These are phyloP conservation scores for Astropecten irregularis DNA, from an alignment of 53 echinoderm and acorn worm genomes.

Conservation along the genomic window DNA sequence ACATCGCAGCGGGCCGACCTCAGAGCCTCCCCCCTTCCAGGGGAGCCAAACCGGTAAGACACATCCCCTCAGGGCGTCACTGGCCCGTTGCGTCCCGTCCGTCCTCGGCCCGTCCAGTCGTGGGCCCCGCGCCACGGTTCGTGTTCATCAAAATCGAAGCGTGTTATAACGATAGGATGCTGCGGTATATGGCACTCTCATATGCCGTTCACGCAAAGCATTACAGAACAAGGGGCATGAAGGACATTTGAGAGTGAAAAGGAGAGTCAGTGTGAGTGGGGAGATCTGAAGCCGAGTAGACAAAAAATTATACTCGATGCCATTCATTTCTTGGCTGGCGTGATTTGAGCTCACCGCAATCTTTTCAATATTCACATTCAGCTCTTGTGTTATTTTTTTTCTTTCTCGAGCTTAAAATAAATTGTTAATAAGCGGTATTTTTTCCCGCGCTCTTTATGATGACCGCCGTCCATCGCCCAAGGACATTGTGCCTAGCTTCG, in stretches of 20 bases:
- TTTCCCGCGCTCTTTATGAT: neutral
- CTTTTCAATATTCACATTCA: too few species aligned
- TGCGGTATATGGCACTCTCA: too few species aligned
- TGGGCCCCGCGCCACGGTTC: conserved; percentile 4
- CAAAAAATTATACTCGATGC: neutral
- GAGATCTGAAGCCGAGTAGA: neutral
- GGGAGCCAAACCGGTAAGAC: too few species aligned
- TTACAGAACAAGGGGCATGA: neutral
- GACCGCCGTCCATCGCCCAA: neutral
- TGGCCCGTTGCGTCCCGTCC: too few species aligned
- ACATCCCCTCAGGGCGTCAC: too few species aligned
- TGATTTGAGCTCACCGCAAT: neutral
- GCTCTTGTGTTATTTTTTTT: too few species aligned
- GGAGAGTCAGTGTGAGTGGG: too few species aligned
- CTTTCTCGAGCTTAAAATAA: neutral
- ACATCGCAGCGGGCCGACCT: neutral
- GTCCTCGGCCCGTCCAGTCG: too few species aligned
- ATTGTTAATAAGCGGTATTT: conserved; percentile 24
- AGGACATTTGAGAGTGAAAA: too few species aligned
- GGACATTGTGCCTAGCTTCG: too few species aligned
- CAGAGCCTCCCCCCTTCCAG: too few species aligned
- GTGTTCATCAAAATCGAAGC: conserved; percentile 34
- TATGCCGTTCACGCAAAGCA: neutral
- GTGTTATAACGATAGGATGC: too few species aligned
- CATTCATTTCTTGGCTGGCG: neutral